Conservation (phyloP, 2,113 vertebrate species). For the Regulus satrapa region DNA sequence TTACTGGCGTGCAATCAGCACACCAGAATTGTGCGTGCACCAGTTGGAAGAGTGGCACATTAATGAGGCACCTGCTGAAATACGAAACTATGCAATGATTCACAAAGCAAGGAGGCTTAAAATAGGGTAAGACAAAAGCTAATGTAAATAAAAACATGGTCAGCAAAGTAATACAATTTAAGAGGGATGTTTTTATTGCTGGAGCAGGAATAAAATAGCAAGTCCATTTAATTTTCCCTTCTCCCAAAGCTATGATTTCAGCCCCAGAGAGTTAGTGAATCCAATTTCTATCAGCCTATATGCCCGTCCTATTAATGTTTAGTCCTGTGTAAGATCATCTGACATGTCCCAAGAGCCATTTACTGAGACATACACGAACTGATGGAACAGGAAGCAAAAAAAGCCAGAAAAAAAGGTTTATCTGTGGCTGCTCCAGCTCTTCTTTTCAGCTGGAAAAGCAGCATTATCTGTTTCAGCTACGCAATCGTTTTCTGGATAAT, state of each 20-base stretch:
- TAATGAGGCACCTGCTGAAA: not conserved
- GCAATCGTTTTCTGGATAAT: not conserved
- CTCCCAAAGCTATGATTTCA: not conserved
- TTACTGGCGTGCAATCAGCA: not conserved
- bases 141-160: not conserved
- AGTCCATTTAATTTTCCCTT: not conserved
- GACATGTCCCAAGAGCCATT: not conserved
- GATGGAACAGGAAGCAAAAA: not conserved
- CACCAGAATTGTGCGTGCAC: accelerated
- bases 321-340: not conserved
- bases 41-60: accelerated
- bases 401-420: not conserved
- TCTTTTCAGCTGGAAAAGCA: not conserved
- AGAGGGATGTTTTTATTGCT: not conserved
- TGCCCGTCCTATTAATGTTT: not conserved
- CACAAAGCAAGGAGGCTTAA: not conserved
- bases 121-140: not conserved
- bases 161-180: not conserved
- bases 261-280: not conserved
- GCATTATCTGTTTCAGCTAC: not conserved
- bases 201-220: not conserved
- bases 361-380: not conserved
- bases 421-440: not conserved
- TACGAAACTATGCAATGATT: not conserved
- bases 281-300: not conserved